A percentile compares a stretch with the other conserved stretches of the same genome.
Conservation (phyloP, 1,140 invertebrate genomes). For the Bombus affinis region DNA sequence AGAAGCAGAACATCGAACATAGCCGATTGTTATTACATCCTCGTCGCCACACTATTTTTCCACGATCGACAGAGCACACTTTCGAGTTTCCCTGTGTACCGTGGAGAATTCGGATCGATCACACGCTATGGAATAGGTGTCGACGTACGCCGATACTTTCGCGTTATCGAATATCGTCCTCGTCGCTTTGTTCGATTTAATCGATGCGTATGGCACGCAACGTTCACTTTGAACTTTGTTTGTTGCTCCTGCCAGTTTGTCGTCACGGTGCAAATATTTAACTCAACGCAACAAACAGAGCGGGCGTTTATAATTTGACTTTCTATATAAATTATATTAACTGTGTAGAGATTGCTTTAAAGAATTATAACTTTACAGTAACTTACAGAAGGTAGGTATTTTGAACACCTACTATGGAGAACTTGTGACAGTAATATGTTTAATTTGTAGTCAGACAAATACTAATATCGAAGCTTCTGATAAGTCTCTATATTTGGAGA, state of each 20-base stretch:
- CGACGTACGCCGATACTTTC: background rate
- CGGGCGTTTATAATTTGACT: background rate
- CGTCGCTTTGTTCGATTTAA: conserved; percentile 1
- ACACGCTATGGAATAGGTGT: background rate
- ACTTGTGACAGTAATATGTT: too few relatives aligned
- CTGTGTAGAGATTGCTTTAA: background rate
- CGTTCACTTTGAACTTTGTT: background rate
- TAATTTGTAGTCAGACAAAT: too few relatives aligned
- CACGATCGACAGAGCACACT: background rate
- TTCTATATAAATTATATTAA: conserved; percentile 1
- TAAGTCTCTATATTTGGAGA: too few relatives aligned
- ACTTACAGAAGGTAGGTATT: too few relatives aligned
- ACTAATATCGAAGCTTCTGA: too few relatives aligned
- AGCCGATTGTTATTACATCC: background rate
- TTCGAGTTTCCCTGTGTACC: background rate
- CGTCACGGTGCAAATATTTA: background rate
- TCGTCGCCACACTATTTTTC: background rate
- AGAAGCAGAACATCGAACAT: background rate
- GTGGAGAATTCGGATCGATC: background rate
- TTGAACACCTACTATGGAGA: too few relatives aligned
- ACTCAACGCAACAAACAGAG: background rate
- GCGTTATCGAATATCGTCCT: background rate
- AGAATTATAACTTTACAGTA: too few relatives aligned
- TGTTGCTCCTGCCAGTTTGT: background rate
- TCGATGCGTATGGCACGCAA: background rate